Evolutionary conservation across 2,888 invertebrate genomes (phyloP).

Genomic region (Ormyrus labotus): DNA sequence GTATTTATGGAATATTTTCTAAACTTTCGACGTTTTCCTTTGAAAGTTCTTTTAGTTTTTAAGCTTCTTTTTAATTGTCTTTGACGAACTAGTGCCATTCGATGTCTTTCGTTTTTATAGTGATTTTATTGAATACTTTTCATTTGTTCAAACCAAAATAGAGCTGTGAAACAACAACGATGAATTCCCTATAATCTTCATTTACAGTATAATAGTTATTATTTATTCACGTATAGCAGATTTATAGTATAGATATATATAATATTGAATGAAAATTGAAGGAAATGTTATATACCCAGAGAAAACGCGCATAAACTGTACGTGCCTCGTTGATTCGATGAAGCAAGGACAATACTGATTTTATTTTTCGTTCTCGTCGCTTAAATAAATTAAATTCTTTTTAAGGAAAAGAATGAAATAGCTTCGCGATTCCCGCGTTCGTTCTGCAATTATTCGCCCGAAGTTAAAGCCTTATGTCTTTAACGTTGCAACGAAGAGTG

Average conservation of each 20-base stretch:
- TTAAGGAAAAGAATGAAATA: neutral
- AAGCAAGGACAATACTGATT: constrained; percentile 72
- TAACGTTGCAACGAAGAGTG: constrained; percentile 5
- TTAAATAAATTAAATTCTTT: constrained; percentile 34
- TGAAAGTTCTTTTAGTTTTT: too few relatives aligned
- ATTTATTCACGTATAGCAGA: neutral
- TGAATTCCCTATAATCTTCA: constrained; percentile 3
- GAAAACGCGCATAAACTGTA: constrained; percentile 50
- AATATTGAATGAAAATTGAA: neutral
- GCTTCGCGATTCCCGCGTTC: constrained; percentile 27
- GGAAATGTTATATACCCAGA: too few relatives aligned
- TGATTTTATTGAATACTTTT: neutral
- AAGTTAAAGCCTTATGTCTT: constrained; percentile 17
- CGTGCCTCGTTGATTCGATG: constrained; percentile 65
- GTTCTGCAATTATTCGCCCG: constrained; percentile 47
- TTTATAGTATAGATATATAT: constrained; percentile 2
- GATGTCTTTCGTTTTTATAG: neutral
- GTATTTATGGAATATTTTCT: too few relatives aligned
- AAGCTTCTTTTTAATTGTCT: neutral
- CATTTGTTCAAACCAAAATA: constrained; percentile 15
- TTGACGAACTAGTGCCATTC: neutral
- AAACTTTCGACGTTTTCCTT: too few relatives aligned
- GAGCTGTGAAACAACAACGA: constrained; percentile 51
- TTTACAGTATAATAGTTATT: constrained; percentile 10
- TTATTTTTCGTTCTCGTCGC: constrained; percentile 63